Evolutionary conservation across 2,888 invertebrate genomes (phyloP).

Genomic region (Candidula unifasciata): DNA sequence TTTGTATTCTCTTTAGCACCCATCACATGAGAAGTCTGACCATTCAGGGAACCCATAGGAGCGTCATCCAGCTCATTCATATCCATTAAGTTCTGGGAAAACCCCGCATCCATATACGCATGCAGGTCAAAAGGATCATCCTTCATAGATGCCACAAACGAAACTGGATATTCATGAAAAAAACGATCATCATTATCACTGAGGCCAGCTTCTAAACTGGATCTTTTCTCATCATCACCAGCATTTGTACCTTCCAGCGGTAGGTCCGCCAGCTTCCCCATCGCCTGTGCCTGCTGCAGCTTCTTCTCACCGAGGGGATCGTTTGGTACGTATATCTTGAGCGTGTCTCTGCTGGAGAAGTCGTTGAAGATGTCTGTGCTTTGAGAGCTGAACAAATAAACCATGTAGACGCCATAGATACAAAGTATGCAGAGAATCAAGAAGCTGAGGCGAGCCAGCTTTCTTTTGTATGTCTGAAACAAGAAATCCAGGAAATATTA

Average conservation of each 20-base stretch:
- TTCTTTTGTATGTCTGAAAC: slow-evolving; percentile 32
- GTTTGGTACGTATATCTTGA: neutral
- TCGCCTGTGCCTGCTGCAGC: neutral
- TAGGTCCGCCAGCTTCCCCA: neutral
- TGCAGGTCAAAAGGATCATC: neutral
- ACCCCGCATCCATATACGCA: neutral
- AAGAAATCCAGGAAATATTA: neutral
- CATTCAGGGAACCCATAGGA: neutral
- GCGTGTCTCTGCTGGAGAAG: neutral
- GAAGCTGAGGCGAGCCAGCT: slow-evolving; percentile 1
- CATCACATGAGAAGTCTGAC: neutral
- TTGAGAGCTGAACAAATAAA: neutral
- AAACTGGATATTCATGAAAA: neutral
- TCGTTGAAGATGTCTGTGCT: neutral
- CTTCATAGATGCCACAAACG: neutral
- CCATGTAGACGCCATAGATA: neutral
- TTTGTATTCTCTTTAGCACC: neutral
- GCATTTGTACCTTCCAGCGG: neutral
- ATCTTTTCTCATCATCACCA: neutral
- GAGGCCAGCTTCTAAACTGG: neutral
- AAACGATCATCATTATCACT: neutral
- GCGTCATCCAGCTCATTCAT: slow-evolving; percentile 17
- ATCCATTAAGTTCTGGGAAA: neutral
- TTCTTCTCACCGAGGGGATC: no score
- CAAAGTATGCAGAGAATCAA: neutral